Evolutionary conservation across 1,140 invertebrate species (phyloP), one percentile per base, ranked within the genome.

Genomic region (Harpegnathos saltator): DNA sequence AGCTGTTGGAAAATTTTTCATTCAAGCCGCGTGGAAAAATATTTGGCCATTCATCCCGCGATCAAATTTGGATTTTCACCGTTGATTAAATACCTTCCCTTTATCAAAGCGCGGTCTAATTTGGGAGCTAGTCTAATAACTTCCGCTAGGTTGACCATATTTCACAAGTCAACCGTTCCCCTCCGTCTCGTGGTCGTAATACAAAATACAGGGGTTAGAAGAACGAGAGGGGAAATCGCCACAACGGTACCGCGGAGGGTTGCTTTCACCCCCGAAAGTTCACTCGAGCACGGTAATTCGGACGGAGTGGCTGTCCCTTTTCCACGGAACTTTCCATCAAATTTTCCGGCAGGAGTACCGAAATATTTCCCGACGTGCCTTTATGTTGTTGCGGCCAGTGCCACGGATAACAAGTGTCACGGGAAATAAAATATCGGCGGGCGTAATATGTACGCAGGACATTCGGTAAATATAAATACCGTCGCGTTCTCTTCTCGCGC

Each of bases 141-240:
- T 91, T 91, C 86, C 86, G 78, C 58, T 91, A 90, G 85, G 84
- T 91, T 91, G 90, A 91, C 85, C 87, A 73, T 90, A 88, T 87
- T 89, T 91, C 85, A 84, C 66, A 29, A 44, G 38, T 44, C 73
- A 82, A 29, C 24, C 77, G 24, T 82, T 62, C 78, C 63, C 38
- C 7, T 56, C 26, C 22, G 17, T 17, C 38, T 24, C 26, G 24
- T 48, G 48, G n/a, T 59, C 33, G 61, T 54, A 66, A 84, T 56
- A 63, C 19, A 74, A 71, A 72, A 83, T 81, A 80, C 72, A n/a
- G 11, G 22, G 15, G 24, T 56, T 65, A 81, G 81, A 84, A 73
- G 48, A 91, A 86, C 74, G 65, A 80, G 61, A 84, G 44, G 69
- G 52, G 14, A 71, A 38, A 72, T 58, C 72, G 74, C 72, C 69